phyloP scores from a whole-genome alignment of 30 jellyfish, hydroid and myxozoan genomes.

The Turritopsis dohrnii region DNA sequence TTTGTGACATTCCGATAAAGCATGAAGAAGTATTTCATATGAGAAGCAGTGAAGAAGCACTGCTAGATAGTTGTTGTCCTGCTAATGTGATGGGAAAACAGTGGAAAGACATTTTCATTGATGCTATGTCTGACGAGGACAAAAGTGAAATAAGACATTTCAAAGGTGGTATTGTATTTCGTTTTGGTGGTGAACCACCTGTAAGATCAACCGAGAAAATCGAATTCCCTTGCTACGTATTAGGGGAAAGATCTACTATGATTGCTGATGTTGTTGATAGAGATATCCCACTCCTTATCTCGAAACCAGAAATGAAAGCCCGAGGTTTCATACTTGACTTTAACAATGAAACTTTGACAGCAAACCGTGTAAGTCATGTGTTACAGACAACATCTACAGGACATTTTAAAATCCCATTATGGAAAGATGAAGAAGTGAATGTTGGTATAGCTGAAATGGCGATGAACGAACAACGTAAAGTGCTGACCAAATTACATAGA shows the following conservation, averaged over 20 bases:
- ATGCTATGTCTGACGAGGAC: slow-evolving; percentile 30
- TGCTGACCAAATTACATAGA: slow-evolving; percentile 8
- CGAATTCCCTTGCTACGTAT: slow-evolving; percentile 16
- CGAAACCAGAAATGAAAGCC: slow-evolving; percentile 31
- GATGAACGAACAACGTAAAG: slow-evolving; percentile 1
- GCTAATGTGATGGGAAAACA: slow-evolving; percentile 31
- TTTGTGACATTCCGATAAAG: slow-evolving; percentile 9
- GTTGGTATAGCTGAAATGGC: slow-evolving; percentile 20
- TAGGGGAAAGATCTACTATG: slow-evolving; percentile 34
- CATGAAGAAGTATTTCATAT: slow-evolving; percentile 24
- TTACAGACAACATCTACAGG: slow-evolving; percentile 32
- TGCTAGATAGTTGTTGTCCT: slow-evolving; percentile 12
- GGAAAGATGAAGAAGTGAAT: slow-evolving; percentile 17
- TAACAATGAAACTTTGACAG: slow-evolving; percentile 27
- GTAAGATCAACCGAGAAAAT: slow-evolving; percentile 23
- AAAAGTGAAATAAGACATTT: slow-evolving; percentile 1
- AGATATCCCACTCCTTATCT: slow-evolving; percentile 20
- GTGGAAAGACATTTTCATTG: slow-evolving; percentile 35
- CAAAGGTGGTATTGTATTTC: slow-evolving; percentile 24
- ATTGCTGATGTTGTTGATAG: slow-evolving; percentile 30
- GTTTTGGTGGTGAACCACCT: slow-evolving; percentile 34
- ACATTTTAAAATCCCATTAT: slow-evolving; percentile 29
- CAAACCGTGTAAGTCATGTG: slow-evolving; percentile 6
- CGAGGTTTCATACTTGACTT: slow-evolving; percentile 25
- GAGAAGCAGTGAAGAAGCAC: slow-evolving; percentile 29